Percentiles rank a stretch among this genome's conserved stretches.
phyloP scores from a whole-genome alignment of 2,113 vertebrate genomes.

The Bubo scandiacus region DNA sequence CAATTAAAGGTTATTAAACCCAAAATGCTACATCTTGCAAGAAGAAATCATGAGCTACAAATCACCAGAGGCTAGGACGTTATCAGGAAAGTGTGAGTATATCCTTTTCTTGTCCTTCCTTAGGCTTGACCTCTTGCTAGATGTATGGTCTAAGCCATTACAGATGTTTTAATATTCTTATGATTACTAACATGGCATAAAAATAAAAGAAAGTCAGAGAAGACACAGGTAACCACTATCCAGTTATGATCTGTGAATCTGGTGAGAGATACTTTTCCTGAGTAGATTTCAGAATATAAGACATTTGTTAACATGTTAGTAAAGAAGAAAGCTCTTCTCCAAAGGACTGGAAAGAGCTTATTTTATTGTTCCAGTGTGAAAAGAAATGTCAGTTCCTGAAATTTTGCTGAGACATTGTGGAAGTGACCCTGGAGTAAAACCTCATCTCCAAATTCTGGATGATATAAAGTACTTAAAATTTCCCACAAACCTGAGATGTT shows the following conservation, averaged over 20 bases:
- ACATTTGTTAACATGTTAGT: background rate
- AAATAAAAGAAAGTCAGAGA: background rate
- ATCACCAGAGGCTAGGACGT: background rate
- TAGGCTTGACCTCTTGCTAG: background rate
- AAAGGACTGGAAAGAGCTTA: background rate
- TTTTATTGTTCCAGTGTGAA: background rate
- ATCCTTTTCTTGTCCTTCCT: background rate
- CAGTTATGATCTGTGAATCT: background rate
- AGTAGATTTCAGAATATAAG: background rate
- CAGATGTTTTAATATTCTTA: background rate
- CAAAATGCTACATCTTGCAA: background rate
- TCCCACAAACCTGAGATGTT: background rate
- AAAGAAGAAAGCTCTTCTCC: background rate
- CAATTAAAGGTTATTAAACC: background rate
- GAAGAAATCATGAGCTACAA: background rate
- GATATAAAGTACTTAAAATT: background rate
- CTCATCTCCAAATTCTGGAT: background rate
- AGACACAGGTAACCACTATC: background rate
- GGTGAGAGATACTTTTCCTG: background rate
- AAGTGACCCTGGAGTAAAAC: background rate
- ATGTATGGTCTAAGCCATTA: background rate
- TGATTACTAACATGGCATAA: background rate
- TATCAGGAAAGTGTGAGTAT: background rate
- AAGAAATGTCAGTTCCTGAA: background rate
- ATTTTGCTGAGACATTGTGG: background rate